phyloP scores from a whole-genome alignment of 1,140 invertebrate species.

The Ruditapes philippinarum region DNA sequence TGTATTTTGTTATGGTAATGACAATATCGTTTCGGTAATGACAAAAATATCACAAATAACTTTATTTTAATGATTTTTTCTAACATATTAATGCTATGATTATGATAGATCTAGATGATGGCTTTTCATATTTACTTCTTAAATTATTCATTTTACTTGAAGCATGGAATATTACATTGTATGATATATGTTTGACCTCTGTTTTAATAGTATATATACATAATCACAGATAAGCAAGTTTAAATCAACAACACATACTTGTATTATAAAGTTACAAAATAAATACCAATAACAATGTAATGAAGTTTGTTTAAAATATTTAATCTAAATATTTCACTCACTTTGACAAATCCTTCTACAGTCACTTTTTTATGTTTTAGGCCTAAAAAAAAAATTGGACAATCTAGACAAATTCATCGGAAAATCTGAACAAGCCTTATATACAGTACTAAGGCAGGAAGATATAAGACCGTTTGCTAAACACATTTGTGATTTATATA shows the following conservation, averaged over 20 bases:
- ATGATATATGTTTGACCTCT: background rate
- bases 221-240: background rate
- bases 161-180: background rate
- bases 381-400: slow-evolving; percentile 17
- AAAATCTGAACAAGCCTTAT: slow-evolving; percentile 16
- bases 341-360: background rate
- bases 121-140: background rate
- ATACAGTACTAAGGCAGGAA: slow-evolving; percentile 9
- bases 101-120: no score
- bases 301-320: background rate
- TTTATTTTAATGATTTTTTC: background rate
- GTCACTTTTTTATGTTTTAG: background rate
- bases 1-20: slow-evolving; percentile 14
- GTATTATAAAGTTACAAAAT: background rate
- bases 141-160: background rate
- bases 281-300: no score
- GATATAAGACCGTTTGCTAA: slow-evolving; percentile 19
- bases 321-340: background rate
- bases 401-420: slow-evolving; percentile 3
- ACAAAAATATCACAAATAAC: background rate
- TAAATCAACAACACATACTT: background rate
- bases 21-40: no score
- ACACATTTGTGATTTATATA: slow-evolving; percentile 10
- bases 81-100: background rate
- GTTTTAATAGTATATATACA: no score